Conservation (phyloP, 2,797 vertebrate species). For the Cossypha niveicapilla region DNA sequence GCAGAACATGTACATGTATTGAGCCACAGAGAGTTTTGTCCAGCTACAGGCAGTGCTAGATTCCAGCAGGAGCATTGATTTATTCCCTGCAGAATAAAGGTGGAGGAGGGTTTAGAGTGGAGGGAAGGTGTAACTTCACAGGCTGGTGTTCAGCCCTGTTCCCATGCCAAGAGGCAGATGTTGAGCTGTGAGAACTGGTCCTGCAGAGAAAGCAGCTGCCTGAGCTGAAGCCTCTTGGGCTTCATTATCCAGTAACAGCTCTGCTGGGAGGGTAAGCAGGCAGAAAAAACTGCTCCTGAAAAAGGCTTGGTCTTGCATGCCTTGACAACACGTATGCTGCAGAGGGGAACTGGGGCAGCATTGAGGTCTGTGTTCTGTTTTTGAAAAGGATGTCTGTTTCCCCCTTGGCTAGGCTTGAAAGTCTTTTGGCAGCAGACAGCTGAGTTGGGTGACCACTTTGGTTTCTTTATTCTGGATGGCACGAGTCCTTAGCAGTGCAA, state of each 20-base stretch:
- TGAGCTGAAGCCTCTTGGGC: background rate
- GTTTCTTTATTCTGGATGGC: background rate
- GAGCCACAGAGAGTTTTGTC: background rate
- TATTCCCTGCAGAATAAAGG: background rate
- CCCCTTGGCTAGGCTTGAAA: background rate
- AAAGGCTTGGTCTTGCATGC: fast-evolving
- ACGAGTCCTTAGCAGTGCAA: background rate
- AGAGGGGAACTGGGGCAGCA: background rate
- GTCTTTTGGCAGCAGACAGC: background rate
- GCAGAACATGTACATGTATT: background rate
- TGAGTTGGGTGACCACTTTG: background rate
- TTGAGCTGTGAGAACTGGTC: conserved; percentile 9
- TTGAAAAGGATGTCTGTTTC: background rate
- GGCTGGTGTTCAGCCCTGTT: conserved; percentile 9
- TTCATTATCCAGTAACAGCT: background rate
- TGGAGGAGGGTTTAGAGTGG: background rate
- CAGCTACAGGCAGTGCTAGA: background rate
- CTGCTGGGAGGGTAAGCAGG: background rate
- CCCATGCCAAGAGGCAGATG: background rate
- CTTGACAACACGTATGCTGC: fast-evolving
- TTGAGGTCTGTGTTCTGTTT: background rate
- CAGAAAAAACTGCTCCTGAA: background rate
- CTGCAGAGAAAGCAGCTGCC: conserved; percentile 5
- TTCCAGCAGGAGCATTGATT: background rate
- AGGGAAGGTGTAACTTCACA: background rate